Percentiles rank a stretch among this genome's conserved stretches.
Evolutionary conservation across 2,797 vertebrate species (phyloP).

Genomic region (Strix occidentalis): DNA sequence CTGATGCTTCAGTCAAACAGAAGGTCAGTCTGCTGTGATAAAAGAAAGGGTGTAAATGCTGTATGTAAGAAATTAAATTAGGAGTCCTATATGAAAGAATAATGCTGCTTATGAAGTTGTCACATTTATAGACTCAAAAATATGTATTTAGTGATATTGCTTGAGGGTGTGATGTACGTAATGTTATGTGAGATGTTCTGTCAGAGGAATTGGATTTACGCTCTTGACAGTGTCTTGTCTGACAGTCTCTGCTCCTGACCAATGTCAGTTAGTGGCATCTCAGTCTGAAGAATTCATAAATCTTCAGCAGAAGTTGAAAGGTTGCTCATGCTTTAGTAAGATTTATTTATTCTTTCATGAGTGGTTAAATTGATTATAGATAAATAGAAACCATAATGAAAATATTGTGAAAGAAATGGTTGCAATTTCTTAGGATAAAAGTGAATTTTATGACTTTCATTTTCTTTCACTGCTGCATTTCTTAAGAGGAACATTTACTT

Average conservation of each 20-base stretch:
- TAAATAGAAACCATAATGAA: neutral
- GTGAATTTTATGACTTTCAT: neutral
- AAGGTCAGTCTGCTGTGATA: neutral
- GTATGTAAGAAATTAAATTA: neutral
- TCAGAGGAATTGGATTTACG: neutral
- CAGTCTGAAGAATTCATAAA: neutral
- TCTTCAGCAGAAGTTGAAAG: neutral
- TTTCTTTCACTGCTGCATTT: neutral
- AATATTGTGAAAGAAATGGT: neutral
- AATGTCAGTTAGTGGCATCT: neutral
- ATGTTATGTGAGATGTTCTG: neutral
- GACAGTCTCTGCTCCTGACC: neutral
- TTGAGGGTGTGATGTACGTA: neutral
- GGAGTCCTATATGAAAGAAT: neutral
- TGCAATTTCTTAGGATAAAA: neutral
- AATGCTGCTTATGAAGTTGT: neutral
- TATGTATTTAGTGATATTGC: neutral
- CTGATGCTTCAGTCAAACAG: neutral
- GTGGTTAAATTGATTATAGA: neutral
- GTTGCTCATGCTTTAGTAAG: neutral
- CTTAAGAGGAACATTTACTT: neutral
- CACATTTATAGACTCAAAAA: neutral
- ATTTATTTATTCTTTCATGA: neutral
- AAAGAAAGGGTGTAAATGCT: neutral
- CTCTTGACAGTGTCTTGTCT: neutral